A percentile compares a stretch with the other conserved stretches of the same genome.
phyloP scores from a whole-genome alignment of 1,140 invertebrate genomes.

The Cherax quadricarinatus region DNA sequence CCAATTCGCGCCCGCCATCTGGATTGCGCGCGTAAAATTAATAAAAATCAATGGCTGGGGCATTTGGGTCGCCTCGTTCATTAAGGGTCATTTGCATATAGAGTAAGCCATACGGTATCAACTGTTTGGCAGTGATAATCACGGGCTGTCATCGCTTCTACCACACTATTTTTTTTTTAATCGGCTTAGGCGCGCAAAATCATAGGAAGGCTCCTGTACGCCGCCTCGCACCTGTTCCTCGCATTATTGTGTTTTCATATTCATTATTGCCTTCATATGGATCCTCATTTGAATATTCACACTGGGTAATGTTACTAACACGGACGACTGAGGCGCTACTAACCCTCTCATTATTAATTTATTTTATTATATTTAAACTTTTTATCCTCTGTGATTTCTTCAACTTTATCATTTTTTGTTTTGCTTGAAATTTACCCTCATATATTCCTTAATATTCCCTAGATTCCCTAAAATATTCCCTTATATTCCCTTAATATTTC shows the following conservation, averaged over 20 bases:
- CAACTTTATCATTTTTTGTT: no score
- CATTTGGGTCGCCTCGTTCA: neutral
- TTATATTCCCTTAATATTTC: no score
- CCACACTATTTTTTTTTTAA: neutral
- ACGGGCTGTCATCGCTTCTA: neutral
- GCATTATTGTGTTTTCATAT: conserved; percentile 8
- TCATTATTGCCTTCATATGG: neutral
- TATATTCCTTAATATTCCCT: no score
- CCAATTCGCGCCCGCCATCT: neutral
- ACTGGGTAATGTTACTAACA: neutral
- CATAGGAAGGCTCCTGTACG: neutral
- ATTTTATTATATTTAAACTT: no score
- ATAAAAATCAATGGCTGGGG: conserved; percentile 8
- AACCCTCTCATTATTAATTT: no score
- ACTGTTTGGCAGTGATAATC: neutral
- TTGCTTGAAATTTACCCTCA: no score
- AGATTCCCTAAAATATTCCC: no score
- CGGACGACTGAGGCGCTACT: neutral
- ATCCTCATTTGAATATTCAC: neutral
- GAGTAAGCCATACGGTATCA: conserved; percentile 14
- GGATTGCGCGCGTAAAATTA: conserved; percentile 19
- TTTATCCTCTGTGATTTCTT: no score
- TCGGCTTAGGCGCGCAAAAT: neutral
- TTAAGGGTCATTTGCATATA: conserved; percentile 7
- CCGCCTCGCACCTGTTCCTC: neutral